Evolutionary conservation across 37 sponge, comb jelly and placozoan genomes (phyloP), one percentile per base, ranked within the genome.

Genomic region (Ianthella basta): DNA sequence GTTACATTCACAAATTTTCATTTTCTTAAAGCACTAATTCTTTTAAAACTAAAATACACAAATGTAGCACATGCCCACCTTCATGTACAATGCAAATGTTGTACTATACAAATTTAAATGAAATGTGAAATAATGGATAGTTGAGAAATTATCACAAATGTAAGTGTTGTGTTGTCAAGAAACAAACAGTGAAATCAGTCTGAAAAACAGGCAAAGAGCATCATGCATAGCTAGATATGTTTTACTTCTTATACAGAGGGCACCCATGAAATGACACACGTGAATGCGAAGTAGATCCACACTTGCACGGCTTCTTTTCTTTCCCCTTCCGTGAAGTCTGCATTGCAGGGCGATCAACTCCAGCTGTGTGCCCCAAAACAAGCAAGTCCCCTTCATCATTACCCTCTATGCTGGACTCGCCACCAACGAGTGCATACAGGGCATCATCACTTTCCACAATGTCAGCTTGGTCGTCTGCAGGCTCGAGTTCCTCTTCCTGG

Each of bases 301-400:
- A 68, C 70, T 68, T 68, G 70, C 70, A 68, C 29, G 32, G 24
- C 29, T 56, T 80, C 39, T 57, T 15, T 18, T 57, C 59, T 18
- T 57, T 57, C 18, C 59, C 59, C 18, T 57, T 57, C 59, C 59
- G 15, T 18, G 59, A 57, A 57, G 59, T 15, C 59, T 57, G 59
- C 18, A 18, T 57, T 57, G 59, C 15, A 20, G 59, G 18, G 18
- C 18, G 59, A 20, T 57, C 59, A 57, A 57, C 18, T 15, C 59
- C n/a, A n/a, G n/a, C n/a, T n/a, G n/a, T n/a, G n/a, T 57, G 15
- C 59, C 59, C 59, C 59, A 57, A 57, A 57, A 57, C 59, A 15
- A 57, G 59, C 18, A 57, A 18, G 18, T 57, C 59, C 18, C 59
- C 59, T 20, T 57, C 18, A 18, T 18, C 59, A 57, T 57, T 18